Conservation (phyloP, 1,140 invertebrate genomes). For the Holotrichia oblita region DNA sequence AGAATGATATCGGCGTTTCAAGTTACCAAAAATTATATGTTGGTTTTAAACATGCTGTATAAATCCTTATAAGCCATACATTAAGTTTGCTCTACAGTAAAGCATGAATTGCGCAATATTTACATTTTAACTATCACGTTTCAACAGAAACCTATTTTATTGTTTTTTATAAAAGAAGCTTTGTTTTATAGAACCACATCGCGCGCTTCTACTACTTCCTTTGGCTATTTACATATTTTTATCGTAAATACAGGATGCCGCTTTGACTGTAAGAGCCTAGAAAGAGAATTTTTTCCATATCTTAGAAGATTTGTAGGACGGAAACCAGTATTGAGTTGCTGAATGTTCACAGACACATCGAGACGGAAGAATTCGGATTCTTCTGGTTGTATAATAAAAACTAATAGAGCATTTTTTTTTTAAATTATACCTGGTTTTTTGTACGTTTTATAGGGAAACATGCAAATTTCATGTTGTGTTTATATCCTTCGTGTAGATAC, state of each 20-base stretch:
- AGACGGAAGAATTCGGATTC: background rate
- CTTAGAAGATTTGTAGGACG: slow-evolving; percentile 3
- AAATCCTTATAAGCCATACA: no score
- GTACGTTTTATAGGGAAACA: background rate
- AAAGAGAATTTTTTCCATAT: slow-evolving; percentile 14
- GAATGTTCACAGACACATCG: background rate
- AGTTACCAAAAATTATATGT: no score
- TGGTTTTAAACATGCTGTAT: no score
- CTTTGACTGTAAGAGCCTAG: background rate
- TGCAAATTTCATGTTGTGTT: slow-evolving; percentile 17
- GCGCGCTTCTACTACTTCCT: background rate
- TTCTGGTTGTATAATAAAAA: background rate
- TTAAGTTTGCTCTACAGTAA: no score
- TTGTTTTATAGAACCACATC: no score
- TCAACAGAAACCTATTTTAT: no score
- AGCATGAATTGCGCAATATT: no score
- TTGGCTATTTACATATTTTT: background rate
- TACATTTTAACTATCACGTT: no score
- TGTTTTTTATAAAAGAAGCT: no score
- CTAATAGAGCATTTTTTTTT: background rate
- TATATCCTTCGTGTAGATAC: background rate
- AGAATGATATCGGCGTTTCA: no score
- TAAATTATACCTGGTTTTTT: background rate
- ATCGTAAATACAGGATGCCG: background rate
- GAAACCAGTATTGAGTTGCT: background rate